phyloP scores from a whole-genome alignment of 2,113 vertebrate species.

The pig (Sus scrofa) region DNA sequence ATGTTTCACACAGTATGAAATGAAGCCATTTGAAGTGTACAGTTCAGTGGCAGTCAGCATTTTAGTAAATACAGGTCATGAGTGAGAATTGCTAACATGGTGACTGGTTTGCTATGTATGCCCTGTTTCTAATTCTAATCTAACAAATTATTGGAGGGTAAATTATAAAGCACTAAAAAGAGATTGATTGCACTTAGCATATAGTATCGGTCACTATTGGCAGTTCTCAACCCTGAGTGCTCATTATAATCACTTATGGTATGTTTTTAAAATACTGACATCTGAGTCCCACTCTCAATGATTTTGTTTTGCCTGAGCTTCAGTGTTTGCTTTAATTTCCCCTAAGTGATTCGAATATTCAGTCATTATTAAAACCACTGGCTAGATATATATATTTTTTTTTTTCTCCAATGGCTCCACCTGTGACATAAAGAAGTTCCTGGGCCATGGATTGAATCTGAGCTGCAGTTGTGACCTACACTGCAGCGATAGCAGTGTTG shows the following conservation, averaged over 20 bases:
- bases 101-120: background rate
- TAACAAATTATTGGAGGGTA: background rate
- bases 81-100: background rate
- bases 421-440: too few species aligned
- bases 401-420: too few species aligned
- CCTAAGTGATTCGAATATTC: background rate
- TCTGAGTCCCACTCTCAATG: background rate
- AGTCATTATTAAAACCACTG: slow-evolving; percentile 2
- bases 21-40: background rate
- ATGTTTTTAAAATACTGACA: background rate
- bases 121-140: background rate
- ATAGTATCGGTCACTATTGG: background rate
- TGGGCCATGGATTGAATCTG: too few species aligned
- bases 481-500: too few species aligned
- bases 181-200: background rate
- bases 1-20: background rate
- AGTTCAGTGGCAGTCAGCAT: background rate
- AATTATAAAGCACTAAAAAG: background rate
- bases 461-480: too few species aligned
- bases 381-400: background rate
- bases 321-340: background rate
- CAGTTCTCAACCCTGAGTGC: background rate
- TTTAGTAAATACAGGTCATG: slow-evolving; percentile 27
- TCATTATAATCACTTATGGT: background rate
- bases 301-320: background rate